These are phyloP conservation scores for Sycophaga agraensis DNA, from an alignment of 1,140 invertebrate species.

Conservation along the genomic window DNA sequence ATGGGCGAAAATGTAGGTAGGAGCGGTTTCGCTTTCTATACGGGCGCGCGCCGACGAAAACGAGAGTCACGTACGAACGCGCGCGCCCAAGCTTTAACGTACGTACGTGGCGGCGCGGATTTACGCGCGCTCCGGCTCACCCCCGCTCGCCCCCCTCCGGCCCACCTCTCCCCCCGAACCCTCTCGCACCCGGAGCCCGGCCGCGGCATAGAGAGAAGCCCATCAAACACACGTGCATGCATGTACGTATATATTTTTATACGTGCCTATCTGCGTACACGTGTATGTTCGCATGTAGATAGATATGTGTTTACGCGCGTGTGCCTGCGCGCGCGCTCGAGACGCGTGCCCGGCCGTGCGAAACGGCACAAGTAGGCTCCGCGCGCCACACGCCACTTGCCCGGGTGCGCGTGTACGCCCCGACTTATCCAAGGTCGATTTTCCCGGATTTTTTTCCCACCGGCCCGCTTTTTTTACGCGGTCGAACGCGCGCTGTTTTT, in stretches of 20 bases:
- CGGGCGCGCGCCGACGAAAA: conserved; percentile 48
- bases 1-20: conserved; percentile 58
- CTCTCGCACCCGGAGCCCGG: not conserved
- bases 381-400: not conserved
- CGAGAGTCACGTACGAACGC: conserved; percentile 55
- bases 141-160: not conserved
- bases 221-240: not conserved
- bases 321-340: not conserved
- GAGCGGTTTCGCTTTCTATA: conserved; percentile 58
- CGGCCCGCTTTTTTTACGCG: not conserved
- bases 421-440: conserved; percentile 21
- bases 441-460: conserved; percentile 10
- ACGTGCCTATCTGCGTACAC: too few relatives aligned
- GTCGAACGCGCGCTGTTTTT: not conserved
- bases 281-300: too few relatives aligned
- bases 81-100: conserved; percentile 40
- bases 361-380: conserved; percentile 14
- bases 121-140: conserved; percentile 8
- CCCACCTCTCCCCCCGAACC: not conserved
- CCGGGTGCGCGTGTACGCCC: not conserved
- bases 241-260: too few relatives aligned
- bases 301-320: too few relatives aligned
- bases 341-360: conserved; percentile 10
- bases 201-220: too few relatives aligned
- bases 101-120: conserved; percentile 24